Percentiles rank a stretch among this genome's conserved stretches.
phyloP scores from a whole-genome alignment of 2,113 vertebrate species.

The Pholis gunnellus region DNA sequence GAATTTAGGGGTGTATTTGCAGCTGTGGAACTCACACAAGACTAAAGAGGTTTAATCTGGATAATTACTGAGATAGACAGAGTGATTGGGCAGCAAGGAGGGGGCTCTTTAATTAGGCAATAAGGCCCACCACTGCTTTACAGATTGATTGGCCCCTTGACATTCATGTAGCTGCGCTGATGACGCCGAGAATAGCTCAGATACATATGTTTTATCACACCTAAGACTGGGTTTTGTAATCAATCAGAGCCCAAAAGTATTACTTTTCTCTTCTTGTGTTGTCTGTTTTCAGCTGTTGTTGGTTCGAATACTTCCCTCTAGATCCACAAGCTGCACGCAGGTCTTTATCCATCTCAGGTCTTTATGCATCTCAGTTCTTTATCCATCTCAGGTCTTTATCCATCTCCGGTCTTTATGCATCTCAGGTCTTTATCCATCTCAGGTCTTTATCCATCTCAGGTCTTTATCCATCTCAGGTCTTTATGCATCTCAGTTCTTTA shows the following conservation, averaged over 20 bases:
- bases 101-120: constrained; percentile 41
- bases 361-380: too few species aligned
- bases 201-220: constrained; percentile 4
- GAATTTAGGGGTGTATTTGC: not conserved
- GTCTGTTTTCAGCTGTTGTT: constrained; percentile 4
- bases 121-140: constrained; percentile 5
- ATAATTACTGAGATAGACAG: constrained; percentile 45
- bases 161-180: constrained; percentile 46
- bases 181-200: constrained; percentile 39
- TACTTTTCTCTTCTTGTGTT: not conserved
- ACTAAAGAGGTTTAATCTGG: constrained; percentile 40
- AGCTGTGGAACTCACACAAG: constrained; percentile 44
- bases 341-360: not conserved
- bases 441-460: not conserved
- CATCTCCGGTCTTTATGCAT: too few species aligned
- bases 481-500: too few species aligned
- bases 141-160: constrained; percentile 61
- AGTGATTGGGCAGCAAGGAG: constrained; percentile 40
- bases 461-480: too few species aligned
- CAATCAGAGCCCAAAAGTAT: constrained; percentile 3
- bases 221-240: constrained; percentile 24
- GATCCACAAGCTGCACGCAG: not conserved
- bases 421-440: too few species aligned
- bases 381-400: too few species aligned
- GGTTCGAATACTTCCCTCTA: not conserved